Conservation (phyloP, 1,140 invertebrate species). For the Rhopalosiphum padi region DNA sequence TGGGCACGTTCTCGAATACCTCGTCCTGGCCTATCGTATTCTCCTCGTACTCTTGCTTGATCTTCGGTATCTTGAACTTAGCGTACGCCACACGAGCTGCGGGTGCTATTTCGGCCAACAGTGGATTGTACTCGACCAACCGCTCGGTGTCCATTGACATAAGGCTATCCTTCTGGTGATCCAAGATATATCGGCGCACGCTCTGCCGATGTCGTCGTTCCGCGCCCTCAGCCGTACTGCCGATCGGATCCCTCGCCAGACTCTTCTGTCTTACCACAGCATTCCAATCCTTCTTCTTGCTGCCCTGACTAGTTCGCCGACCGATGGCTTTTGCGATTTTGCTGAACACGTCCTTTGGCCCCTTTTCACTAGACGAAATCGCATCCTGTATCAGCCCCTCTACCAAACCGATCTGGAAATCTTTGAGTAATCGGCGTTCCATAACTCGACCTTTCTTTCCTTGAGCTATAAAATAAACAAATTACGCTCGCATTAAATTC, state of each 20-base stretch:
- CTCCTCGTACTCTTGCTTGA: constrained; percentile 67
- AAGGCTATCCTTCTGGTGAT: constrained; percentile 60
- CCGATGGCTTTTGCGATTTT: constrained; percentile 81
- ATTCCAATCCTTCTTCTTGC: constrained; percentile 84
- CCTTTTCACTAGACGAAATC: constrained; percentile 69
- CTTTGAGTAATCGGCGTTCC: constrained; percentile 84
- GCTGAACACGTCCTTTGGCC: constrained; percentile 79
- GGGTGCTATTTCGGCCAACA: constrained; percentile 74
- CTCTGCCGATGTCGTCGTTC: constrained; percentile 72
- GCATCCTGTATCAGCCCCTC: constrained; percentile 81
- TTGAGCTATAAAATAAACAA: constrained; percentile 22
- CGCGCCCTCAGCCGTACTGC: constrained; percentile 72
- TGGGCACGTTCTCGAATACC: constrained; percentile 41
- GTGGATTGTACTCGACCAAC: constrained; percentile 81
- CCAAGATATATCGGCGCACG: constrained; percentile 66
- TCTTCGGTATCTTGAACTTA: constrained; percentile 80
- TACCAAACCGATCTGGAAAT: constrained; percentile 87
- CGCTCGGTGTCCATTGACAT: constrained; percentile 73
- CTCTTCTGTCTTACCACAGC: constrained; percentile 77
- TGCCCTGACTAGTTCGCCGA: constrained; percentile 66
- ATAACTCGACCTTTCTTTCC: constrained; percentile 85
- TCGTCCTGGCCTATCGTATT: constrained; percentile 61
- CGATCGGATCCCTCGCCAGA: constrained; percentile 76
- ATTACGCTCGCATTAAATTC: not conserved
- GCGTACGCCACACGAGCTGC: constrained; percentile 82